Base-by-base conservation (phyloP, 2,888 invertebrate species). In the Idaea straminata region DNA sequence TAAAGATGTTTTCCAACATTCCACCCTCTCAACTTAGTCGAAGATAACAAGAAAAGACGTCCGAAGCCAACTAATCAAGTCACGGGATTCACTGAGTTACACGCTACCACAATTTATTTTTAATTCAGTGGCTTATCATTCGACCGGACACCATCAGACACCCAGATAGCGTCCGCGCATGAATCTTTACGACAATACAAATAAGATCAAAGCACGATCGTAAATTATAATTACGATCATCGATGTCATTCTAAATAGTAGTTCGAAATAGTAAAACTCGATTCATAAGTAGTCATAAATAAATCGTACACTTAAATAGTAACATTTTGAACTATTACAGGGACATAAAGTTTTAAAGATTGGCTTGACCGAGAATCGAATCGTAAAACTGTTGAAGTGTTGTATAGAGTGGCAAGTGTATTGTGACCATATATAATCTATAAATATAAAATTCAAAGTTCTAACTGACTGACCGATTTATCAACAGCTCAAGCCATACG, bases 271-370 rank as follows among this genome's bases (percentile, higher is more conserved):
- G 63, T 67, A 62, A 69, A 67, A 69, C 67, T 67, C 85, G 86
- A 84, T 79, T 74, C 72, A 75, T 81, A 78, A 77, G 77, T 74
- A 78, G 77, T 79, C 84, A 81, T 90, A 91, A 90, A 89, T 89
- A 80, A 83, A 72, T 62, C 76, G 82, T 90, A 89, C 89, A 85
- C 81, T 83, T 90, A 88, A 87, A 81, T 83, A 81, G 74, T 76
- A 83, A 86, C 83, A 88, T 89, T 91, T 88, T 87, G 86, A 88
- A 86, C 90, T 88, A 89, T 91, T 88, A 89, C 89, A 76, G 79
- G 74, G 81, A 80, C 83, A 82, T 88, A 82, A 87, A 87, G 77
- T 78, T 80, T 84, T 80, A 82, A 82, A 80, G 80, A 80, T 83
- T 83, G 81, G 78, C 79, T 75, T 74, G 59, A 16, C 80, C 85